Percentiles rank a stretch among this genome's conserved stretches.
Evolutionary conservation across 2,888 invertebrate genomes (phyloP).

Genomic region (Sminthurides aquaticus): DNA sequence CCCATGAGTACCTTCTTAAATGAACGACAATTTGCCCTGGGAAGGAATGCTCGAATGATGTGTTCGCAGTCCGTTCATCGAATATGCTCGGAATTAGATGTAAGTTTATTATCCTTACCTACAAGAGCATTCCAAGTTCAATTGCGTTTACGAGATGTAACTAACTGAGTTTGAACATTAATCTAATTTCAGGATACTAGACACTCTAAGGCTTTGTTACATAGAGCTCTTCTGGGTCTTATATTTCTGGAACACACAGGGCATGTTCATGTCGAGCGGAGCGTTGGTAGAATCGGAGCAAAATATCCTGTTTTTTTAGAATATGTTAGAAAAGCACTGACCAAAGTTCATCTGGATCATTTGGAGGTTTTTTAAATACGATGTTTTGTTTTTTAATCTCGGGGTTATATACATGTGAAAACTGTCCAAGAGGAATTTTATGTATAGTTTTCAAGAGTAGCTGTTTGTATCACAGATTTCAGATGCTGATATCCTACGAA

Average conservation of each 20-base stretch:
- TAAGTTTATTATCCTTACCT: constrained; percentile 25
- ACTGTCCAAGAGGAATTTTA: no score
- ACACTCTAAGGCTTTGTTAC: constrained; percentile 61
- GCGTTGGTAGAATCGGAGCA: constrained; percentile 58
- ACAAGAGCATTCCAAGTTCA: no score
- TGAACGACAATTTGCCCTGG: constrained; percentile 52
- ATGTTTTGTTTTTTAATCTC: no score
- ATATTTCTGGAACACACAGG: constrained; percentile 50
- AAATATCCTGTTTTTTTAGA: constrained; percentile 59
- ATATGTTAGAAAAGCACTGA: constrained; percentile 62
- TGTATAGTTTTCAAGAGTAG: no score
- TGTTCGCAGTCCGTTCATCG: constrained; percentile 76
- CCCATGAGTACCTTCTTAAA: constrained; percentile 60
- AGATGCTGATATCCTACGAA: constrained; percentile 48
- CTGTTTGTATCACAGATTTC: constrained; percentile 45
- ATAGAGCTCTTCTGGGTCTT: constrained; percentile 63
- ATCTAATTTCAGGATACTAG: constrained; percentile 37
- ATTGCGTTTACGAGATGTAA: no score
- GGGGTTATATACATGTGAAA: no score
- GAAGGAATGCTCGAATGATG: constrained; percentile 74
- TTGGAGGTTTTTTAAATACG: constrained; percentile 13
- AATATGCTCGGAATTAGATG: constrained; percentile 52
- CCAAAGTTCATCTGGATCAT: constrained; percentile 46
- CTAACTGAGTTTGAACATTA: no score
- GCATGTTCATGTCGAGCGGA: constrained; percentile 45